phyloP scores from a whole-genome alignment of 2,888 invertebrate genomes.

The Brachynemurus nebulosus region DNA sequence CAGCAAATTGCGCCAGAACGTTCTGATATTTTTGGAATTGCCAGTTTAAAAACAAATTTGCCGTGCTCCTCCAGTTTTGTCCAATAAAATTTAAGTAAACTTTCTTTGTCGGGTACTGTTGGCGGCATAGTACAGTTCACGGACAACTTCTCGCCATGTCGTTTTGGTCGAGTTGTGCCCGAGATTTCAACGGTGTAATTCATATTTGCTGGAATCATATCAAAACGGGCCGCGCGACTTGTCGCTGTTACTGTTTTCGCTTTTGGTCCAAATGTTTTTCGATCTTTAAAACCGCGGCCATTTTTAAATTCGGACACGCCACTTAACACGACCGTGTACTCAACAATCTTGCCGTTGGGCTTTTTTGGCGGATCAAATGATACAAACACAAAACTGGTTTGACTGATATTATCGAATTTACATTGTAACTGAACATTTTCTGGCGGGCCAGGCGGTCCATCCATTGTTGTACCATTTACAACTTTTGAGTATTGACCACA shows the following conservation, averaged over 20 bases:
- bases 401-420: slow-evolving; percentile 42
- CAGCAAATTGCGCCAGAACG: slow-evolving; percentile 81
- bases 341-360: slow-evolving; percentile 65
- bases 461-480: slow-evolving; percentile 70
- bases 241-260: slow-evolving; percentile 40
- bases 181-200: slow-evolving; percentile 67
- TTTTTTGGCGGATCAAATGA: slow-evolving; percentile 59
- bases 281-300: slow-evolving; percentile 34
- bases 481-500: slow-evolving; percentile 68
- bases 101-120: slow-evolving; percentile 52
- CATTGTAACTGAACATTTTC: slow-evolving; percentile 53
- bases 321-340: slow-evolving; percentile 47
- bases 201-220: slow-evolving; percentile 66
- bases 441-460: slow-evolving; percentile 65
- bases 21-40: slow-evolving; percentile 64
- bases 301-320: slow-evolving; percentile 41
- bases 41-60: slow-evolving; percentile 59
- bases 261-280: slow-evolving; percentile 45
- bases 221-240: slow-evolving; percentile 39
- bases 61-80: slow-evolving; percentile 47
- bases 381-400: slow-evolving; percentile 47
- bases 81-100: slow-evolving; percentile 45
- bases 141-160: slow-evolving; percentile 51
- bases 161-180: slow-evolving; percentile 61
- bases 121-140: slow-evolving; percentile 55